phyloP scores from a whole-genome alignment of 2,888 invertebrate genomes.

The Hyalella azteca region DNA sequence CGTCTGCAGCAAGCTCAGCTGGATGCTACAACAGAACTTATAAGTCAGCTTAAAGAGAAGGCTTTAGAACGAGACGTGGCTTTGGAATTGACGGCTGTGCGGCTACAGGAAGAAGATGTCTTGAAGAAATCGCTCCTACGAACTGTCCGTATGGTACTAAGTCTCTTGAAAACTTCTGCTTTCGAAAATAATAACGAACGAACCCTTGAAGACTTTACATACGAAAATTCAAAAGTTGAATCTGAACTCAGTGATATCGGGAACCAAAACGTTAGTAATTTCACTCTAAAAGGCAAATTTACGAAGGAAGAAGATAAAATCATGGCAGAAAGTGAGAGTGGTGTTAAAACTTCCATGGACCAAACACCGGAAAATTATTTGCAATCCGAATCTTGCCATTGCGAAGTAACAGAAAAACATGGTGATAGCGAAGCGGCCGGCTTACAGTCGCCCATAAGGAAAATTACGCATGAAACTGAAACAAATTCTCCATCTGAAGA shows the following conservation, averaged over 20 bases:
- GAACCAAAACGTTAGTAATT: not conserved
- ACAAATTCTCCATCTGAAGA: no score
- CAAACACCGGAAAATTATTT: not conserved
- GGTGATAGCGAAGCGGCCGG: not conserved
- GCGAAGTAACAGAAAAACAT: not conserved
- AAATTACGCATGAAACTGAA: no score
- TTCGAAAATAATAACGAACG: slow-evolving; percentile 29
- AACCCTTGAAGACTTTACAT: no score
- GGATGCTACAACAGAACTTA: slow-evolving; percentile 46
- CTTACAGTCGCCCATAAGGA: no score
- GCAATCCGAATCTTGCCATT: not conserved
- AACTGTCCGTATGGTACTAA: slow-evolving; percentile 39
- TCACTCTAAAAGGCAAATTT: not conserved
- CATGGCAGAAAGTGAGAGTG: not conserved
- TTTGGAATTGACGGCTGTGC: slow-evolving; percentile 47
- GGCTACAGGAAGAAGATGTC: slow-evolving; percentile 44
- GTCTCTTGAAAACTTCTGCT: slow-evolving; percentile 47
- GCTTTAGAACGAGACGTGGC: slow-evolving; percentile 51
- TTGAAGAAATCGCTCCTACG: slow-evolving; percentile 37
- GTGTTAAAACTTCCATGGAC: no score
- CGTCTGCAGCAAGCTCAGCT: slow-evolving; percentile 51
- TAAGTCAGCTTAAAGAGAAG: slow-evolving; percentile 47
- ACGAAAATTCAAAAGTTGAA: no score
- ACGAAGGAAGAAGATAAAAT: not conserved
- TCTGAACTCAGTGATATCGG: no score